Conservation (phyloP, 2,888 invertebrate genomes). For the Gastrophysa polygoni region DNA sequence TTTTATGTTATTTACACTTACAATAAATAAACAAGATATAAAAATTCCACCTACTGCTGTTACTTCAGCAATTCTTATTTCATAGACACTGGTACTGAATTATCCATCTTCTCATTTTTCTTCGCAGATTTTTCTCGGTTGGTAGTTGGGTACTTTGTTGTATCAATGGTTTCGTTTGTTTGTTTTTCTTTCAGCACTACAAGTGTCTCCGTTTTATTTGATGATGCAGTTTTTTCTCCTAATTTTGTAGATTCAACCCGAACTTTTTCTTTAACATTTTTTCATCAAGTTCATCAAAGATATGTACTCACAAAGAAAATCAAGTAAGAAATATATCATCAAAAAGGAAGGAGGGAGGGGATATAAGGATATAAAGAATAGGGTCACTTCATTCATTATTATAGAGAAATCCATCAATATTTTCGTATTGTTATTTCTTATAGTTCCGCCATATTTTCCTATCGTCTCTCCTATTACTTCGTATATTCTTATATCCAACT, state of each 20-base stretch:
- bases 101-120: conserved; percentile 7
- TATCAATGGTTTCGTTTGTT: background rate
- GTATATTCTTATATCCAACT: too few species aligned
- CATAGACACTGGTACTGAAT: conserved; percentile 5
- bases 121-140: background rate
- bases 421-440: too few species aligned
- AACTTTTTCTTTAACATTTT: background rate
- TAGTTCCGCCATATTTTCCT: too few species aligned
- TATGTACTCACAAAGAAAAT: too few species aligned
- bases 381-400: too few species aligned
- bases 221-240: background rate
- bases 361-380: too few species aligned
- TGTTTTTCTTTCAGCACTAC: background rate
- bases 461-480: too few species aligned
- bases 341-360: too few species aligned
- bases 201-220: background rate
- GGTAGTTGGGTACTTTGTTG: background rate
- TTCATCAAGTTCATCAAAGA: too few species aligned
- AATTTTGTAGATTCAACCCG: background rate
- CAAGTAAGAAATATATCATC: too few species aligned
- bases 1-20: background rate
- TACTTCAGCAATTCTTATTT: conserved; percentile 21
- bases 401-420: too few species aligned
- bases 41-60: conserved; percentile 13
- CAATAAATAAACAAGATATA: conserved; percentile 4